Evolutionary conservation across 1,140 invertebrate genomes (phyloP).

Genomic region (Drosophila pseudoobscura): DNA sequence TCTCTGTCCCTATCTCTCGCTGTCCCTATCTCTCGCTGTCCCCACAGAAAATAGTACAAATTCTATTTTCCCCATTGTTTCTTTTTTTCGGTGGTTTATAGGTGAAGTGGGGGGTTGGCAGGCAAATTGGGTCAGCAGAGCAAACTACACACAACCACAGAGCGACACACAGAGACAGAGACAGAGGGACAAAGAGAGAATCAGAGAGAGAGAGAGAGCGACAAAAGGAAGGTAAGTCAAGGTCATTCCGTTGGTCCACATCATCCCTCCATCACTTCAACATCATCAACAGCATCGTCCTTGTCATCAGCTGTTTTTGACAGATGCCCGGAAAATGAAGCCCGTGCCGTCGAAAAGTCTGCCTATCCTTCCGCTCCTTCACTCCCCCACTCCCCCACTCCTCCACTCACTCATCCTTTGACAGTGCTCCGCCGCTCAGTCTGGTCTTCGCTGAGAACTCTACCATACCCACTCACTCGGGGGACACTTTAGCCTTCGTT

Average conservation of each 20-base stretch:
- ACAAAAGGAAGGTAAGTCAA: slow-evolving; percentile 38
- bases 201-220: neutral
- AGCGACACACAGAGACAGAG: neutral
- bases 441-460: no score
- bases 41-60: slow-evolving; percentile 45
- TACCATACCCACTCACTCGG: no score
- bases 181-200: neutral
- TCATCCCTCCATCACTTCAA: neutral
- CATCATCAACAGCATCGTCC: neutral
- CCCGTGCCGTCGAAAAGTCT: slow-evolving; percentile 33
- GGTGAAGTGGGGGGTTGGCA: slow-evolving; percentile 23
- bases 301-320: slow-evolving; percentile 50
- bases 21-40: neutral
- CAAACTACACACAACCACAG: neutral
- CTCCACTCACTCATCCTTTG: slow-evolving; percentile 32
- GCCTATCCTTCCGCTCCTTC: neutral
- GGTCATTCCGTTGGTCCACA: slow-evolving; percentile 25
- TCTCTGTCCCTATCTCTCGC: slow-evolving; percentile 7
- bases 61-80: slow-evolving; percentile 37
- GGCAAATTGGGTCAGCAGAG: slow-evolving; percentile 48
- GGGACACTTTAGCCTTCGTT: no score
- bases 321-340: slow-evolving; percentile 24
- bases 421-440: neutral
- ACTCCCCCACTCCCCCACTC: neutral
- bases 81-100: slow-evolving; percentile 28